Conservation (phyloP, 2,888 invertebrate species). For the Troilus luridus region DNA sequence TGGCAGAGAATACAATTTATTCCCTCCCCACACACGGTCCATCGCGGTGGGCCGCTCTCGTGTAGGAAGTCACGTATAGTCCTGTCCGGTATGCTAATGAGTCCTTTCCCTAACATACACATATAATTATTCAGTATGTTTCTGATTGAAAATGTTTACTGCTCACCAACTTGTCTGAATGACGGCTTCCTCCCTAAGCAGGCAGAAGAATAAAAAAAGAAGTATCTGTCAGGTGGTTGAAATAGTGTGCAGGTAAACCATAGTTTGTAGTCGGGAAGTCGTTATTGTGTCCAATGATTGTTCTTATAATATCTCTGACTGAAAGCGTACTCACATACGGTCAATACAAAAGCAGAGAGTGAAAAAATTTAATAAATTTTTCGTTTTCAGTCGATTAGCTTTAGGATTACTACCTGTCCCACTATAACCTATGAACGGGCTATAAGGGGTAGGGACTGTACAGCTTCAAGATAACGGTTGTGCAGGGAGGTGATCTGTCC, state of each 20-base stretch:
- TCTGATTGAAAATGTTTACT: constrained; percentile 9
- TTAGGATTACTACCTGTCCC: too few species aligned
- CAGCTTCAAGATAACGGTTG: too few species aligned
- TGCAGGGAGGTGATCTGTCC: too few species aligned
- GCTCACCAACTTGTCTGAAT: constrained; percentile 4
- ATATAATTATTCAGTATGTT: neutral
- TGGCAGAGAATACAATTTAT: neutral
- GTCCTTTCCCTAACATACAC: neutral
- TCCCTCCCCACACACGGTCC: neutral
- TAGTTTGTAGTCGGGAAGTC: neutral
- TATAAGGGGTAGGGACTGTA: too few species aligned
- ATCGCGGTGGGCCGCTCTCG: neutral
- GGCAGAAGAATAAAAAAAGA: neutral
- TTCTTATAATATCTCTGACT: too few species aligned
- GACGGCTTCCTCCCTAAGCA: neutral
- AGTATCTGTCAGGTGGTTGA: neutral
- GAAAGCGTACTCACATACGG: too few species aligned
- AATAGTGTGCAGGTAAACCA: neutral
- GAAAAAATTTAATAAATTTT: too few species aligned
- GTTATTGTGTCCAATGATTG: neutral
- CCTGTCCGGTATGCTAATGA: neutral
- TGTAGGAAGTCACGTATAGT: neutral
- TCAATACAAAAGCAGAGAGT: too few species aligned
- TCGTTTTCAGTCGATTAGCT: too few species aligned
- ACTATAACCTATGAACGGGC: too few species aligned